A percentile compares a stretch with the other conserved stretches of the same genome.
Evolutionary conservation across 2,888 invertebrate genomes (phyloP).

Genomic region (Dendrolimus houi): DNA sequence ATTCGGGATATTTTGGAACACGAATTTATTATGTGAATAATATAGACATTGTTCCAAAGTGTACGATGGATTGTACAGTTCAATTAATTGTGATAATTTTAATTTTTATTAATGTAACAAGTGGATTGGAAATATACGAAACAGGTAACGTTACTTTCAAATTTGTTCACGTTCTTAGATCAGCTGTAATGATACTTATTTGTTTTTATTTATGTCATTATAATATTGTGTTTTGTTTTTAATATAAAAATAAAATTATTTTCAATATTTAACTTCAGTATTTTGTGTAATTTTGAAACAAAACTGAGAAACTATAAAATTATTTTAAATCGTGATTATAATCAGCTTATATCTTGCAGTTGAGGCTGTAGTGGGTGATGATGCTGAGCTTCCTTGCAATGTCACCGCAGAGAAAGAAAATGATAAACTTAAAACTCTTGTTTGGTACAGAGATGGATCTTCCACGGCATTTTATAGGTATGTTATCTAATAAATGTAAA

Average conservation of each 20-base stretch:
- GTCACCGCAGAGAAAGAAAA: slow-evolving; percentile 44
- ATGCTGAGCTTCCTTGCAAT: slow-evolving; percentile 57
- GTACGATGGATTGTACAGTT: slow-evolving; percentile 35
- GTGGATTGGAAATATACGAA: slow-evolving; percentile 41
- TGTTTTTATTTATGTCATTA: too few species aligned
- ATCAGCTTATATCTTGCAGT: slow-evolving; percentile 26
- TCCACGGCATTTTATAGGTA: slow-evolving; percentile 63
- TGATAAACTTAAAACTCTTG: slow-evolving; percentile 51
- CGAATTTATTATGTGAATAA: slow-evolving; percentile 27
- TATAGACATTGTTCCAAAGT: slow-evolving; percentile 10
- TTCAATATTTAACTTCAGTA: too few species aligned
- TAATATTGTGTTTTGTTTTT: too few species aligned
- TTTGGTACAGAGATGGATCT: slow-evolving; percentile 57
- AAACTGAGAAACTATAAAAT: too few species aligned
- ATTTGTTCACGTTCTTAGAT: too few species aligned
- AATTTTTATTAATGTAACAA: slow-evolving; percentile 22
- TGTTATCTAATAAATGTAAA: slow-evolving; percentile 8
- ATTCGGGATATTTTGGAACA: slow-evolving; percentile 37
- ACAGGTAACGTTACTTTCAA: slow-evolving; percentile 33
- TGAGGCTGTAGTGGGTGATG: slow-evolving; percentile 51
- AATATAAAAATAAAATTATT: too few species aligned
- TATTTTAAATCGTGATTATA: too few species aligned
- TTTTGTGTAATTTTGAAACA: too few species aligned
- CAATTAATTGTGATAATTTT: slow-evolving; percentile 27
- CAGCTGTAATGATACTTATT: too few species aligned